Evolutionary conservation across 1,140 invertebrate species (phyloP).

Genomic region (Adoxophyes honmai): DNA sequence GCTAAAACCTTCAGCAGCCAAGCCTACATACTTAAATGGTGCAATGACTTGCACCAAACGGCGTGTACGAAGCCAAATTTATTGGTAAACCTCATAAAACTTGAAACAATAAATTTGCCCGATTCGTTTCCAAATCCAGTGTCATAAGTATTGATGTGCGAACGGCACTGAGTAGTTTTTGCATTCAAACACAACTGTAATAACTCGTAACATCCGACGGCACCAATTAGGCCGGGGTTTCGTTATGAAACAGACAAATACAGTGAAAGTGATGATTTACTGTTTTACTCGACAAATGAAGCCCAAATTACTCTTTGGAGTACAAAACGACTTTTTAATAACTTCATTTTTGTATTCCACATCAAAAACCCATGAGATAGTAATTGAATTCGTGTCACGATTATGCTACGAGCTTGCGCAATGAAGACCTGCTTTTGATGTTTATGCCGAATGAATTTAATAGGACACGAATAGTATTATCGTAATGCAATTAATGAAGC

Average conservation of each 20-base stretch:
- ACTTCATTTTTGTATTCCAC: conserved; percentile 20
- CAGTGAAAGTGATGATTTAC: conserved; percentile 46
- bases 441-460: background rate
- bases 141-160: too few relatives aligned
- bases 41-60: too few relatives aligned
- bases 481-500: background rate
- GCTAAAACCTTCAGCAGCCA: too few relatives aligned
- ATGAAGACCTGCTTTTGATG: background rate
- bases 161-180: too few relatives aligned
- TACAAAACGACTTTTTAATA: conserved; percentile 40
- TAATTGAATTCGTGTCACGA: conserved; percentile 1
- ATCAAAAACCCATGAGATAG: conserved; percentile 12
- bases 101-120: too few relatives aligned
- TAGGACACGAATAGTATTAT: conserved; percentile 3
- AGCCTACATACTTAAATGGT: too few relatives aligned
- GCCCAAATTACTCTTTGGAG: conserved; percentile 23
- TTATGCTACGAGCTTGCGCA: background rate
- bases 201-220: conserved; percentile 32
- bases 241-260: conserved; percentile 36
- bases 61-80: too few relatives aligned
- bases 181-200: background rate
- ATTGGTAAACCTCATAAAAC: too few relatives aligned
- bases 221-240: conserved; percentile 27
- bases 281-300: conserved; percentile 19
- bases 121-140: too few relatives aligned